phyloP scores from a whole-genome alignment of 2,797 vertebrate genomes.

The Crenichthys baileyi region DNA sequence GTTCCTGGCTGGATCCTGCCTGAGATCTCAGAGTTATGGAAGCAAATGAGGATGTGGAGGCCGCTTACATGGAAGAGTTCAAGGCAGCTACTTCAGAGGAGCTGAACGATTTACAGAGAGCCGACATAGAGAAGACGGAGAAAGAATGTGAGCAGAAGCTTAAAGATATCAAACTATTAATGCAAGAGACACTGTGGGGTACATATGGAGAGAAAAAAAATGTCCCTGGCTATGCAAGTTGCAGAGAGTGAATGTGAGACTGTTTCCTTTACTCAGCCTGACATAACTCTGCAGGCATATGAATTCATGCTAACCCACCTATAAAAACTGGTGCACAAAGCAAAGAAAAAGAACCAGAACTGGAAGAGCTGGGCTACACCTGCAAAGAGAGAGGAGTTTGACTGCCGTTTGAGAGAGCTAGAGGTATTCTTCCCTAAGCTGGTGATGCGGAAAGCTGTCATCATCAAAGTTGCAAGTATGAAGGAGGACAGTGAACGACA shows the following conservation, averaged over 20 bases:
- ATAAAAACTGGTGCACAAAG: not conserved
- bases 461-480: not conserved
- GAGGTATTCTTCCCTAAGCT: not conserved
- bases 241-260: not conserved
- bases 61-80: not conserved
- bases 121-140: not conserved
- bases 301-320: constrained; percentile 1
- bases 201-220: not conserved
- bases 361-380: not conserved
- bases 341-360: not conserved
- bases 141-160: constrained; percentile 1
- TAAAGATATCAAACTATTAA: not conserved
- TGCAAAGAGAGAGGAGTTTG: not conserved
- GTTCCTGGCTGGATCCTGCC: too few species aligned
- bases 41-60: constrained; percentile 7
- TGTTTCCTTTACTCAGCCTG: not conserved
- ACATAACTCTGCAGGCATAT: not conserved
- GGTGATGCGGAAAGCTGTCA: not conserved
- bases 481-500: not conserved
- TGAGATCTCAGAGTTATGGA: not conserved
- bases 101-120: not conserved
- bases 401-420: not conserved
- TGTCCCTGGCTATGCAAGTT: constrained; percentile 1
- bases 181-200: not conserved
- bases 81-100: not conserved